These are phyloP conservation scores for Lepeophtheirus nordmannii DNA, from an alignment of 2,888 invertebrate species.

Conservation along the genomic window DNA sequence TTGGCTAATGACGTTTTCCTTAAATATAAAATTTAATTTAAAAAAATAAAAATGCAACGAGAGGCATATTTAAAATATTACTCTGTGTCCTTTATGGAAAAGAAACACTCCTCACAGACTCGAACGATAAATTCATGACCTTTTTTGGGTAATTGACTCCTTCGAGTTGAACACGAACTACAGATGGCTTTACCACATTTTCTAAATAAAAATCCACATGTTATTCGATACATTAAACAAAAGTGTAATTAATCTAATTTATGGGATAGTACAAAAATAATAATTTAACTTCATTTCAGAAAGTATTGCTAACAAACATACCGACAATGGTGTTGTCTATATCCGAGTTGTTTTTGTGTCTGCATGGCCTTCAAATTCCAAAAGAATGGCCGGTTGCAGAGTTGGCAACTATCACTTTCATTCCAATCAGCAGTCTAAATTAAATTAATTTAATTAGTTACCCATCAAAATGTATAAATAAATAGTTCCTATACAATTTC, in stretches of 20 bases:
- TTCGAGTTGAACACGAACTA: conserved; percentile 72
- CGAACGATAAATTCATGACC: conserved; percentile 96
- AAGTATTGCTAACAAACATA: conserved; percentile 8
- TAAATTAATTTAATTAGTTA: too few relatives aligned
- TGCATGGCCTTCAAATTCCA: conserved; percentile 99
- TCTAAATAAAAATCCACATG: conserved; percentile 29
- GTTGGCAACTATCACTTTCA: conserved; percentile 82
- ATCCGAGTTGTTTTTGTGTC: conserved; percentile 81
- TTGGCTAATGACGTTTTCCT: conserved; percentile 81
- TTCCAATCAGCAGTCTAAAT: conserved; percentile 75
- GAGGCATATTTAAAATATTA: not conserved
- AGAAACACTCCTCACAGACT: conserved; percentile 81
- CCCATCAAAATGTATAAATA: not conserved
- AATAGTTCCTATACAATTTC: not conserved
- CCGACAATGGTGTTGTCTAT: conserved; percentile 77
- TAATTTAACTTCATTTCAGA: conserved; percentile 20
- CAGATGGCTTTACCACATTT: conserved; percentile 86
- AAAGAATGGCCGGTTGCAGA: conserved; percentile 89
- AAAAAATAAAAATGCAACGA: conserved; percentile 17
- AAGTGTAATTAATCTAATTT: conserved; percentile 19
- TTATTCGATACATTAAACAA: conserved; percentile 14
- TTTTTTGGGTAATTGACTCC: conserved; percentile 80
- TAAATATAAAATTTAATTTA: conserved; percentile 26
- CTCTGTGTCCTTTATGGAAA: conserved; percentile 49
- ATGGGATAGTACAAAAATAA: conserved; percentile 42